These are phyloP conservation scores for Episyrphus balteatus DNA, from an alignment of 1,140 invertebrate species.

Conservation along the genomic window DNA sequence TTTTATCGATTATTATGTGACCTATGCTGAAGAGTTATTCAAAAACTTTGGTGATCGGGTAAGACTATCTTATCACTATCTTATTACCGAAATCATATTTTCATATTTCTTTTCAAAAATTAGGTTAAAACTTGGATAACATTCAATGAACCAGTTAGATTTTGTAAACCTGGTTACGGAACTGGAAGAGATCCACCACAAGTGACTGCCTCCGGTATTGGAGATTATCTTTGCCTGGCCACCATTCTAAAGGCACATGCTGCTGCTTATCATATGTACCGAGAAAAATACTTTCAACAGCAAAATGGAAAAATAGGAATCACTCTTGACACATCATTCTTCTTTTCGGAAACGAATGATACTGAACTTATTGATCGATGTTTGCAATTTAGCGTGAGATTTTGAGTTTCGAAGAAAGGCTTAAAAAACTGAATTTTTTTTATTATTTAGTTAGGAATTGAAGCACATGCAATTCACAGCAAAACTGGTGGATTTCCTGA, in stretches of 20 bases:
- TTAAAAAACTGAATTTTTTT: neutral
- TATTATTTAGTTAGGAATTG: constrained; percentile 45
- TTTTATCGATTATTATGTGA: constrained; percentile 40
- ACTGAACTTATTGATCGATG: constrained; percentile 37
- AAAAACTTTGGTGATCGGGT: constrained; percentile 37
- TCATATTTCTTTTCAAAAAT: no score
- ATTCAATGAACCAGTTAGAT: constrained; percentile 37
- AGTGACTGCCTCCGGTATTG: constrained; percentile 31
- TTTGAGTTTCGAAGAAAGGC: neutral
- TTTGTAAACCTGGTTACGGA: constrained; percentile 36
- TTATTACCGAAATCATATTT: no score
- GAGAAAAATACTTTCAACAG: constrained; percentile 23
- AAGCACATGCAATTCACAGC: constrained; percentile 47
- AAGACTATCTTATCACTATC: no score
- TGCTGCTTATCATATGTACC: constrained; percentile 37
- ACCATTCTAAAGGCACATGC: constrained; percentile 44
- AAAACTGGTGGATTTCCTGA: constrained; percentile 48
- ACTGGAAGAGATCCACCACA: constrained; percentile 35
- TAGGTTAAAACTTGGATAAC: constrained; percentile 23
- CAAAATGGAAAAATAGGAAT: constrained; percentile 39
- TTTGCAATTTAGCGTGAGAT: constrained; percentile 38
- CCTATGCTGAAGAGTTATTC: constrained; percentile 42
- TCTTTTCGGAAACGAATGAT: constrained; percentile 33
- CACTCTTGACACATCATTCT: constrained; percentile 39
- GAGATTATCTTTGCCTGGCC: constrained; percentile 40